Base-by-base conservation (phyloP, 2,888 invertebrate genomes). In the Drosophila hawaiiensis region DNA sequence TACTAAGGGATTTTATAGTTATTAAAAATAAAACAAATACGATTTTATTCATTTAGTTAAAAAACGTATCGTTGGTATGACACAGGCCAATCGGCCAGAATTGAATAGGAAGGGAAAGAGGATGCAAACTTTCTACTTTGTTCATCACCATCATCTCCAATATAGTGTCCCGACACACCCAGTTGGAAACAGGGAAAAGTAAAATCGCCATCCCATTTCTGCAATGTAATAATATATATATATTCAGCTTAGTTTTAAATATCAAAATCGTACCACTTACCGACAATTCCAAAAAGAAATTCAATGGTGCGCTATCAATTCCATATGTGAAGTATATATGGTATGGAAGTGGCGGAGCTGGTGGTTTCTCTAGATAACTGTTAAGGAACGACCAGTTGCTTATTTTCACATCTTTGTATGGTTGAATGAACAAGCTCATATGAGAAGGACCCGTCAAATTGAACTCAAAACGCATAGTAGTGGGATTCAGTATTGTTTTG, bases 91-190 rank as follows among this genome's bases (percentile, higher is more conserved):
- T 94, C 92, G 6, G 54, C 73, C 92, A 93, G 7, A 94, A 91
- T 70, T 0, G 94, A 91, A 93, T 94, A 95, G n/a, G 93, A 82
- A 0, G 95, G 95, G 81, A 56, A 67, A 4, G 29, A 52, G 22
- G 37, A 67, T 59, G 94, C 80, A 66, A 95, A 94, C 22, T 92
- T 76, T 54, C 91, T 70, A 76, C 93, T 94, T 49, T 93, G 91
- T 7, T 90, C 89, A n/a, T 94, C 94, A 52, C 93, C 92, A 2
- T 89, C 78, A 68, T 93, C 91, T n/a, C 56, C 60, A 52, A 93
- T 91, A 71, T 94, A 94, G 82, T 94, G 94, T 2, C 94, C 94
- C 1, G 92, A 91, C 16, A 94, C 84, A 3, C 94, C 94, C 28
- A 95, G 74, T 68, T 95, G 93, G 16, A 92, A 78, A 5, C 82